Base-by-base conservation (phyloP, 2,113 vertebrate genomes). In the Enhydra lutris region DNA sequence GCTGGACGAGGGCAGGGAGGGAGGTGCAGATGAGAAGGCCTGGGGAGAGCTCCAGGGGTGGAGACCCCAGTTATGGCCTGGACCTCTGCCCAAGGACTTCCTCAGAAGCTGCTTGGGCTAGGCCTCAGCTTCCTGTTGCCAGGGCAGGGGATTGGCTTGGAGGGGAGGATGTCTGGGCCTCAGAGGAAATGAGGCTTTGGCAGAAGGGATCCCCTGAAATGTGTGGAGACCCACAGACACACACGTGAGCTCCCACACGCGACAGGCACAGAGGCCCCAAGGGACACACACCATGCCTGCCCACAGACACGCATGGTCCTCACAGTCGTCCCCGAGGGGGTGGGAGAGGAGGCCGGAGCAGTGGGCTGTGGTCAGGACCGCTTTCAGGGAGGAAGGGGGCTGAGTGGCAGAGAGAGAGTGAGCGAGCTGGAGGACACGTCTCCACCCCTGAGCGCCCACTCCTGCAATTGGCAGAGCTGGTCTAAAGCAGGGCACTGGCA, bases 81-180 rank as follows among this genome's bases (percentile, higher is more conserved):
- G 50, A 80, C 63, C 26, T 94, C 76, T 39, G 74, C 84, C 67
- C 55, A 67, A 57, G 39, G 50, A 93, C 83, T 97, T 97, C 97
- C 95, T 97, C 63, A 89, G 52, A 86, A 93, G 47, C 81, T 86
- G 97, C 94, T 61, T 92, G 36, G 69, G 15, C 57, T 65, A 57
- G 45, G 45, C 82, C 17, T 61, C n/a, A 39, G 69, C 71, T 97
- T 97, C 97, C 98, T 91, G 97, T 69, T 18, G 45, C 34, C 59
- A 67, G 36, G 76, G 31, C 47, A 57, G 36, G 20, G 31, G 34
- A 23, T n/a, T 0, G 45, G 29, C 71, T 82, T 2, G 0, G 47
- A 47, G 3, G 2, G 47, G 52, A 55, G 42, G 80, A 23, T 20
- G 23, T 24, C 21, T 24, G 15, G 34, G 83, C 50, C 69, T 93